Conservation (phyloP, 2,797 vertebrate species). For the Pterois miles region DNA sequence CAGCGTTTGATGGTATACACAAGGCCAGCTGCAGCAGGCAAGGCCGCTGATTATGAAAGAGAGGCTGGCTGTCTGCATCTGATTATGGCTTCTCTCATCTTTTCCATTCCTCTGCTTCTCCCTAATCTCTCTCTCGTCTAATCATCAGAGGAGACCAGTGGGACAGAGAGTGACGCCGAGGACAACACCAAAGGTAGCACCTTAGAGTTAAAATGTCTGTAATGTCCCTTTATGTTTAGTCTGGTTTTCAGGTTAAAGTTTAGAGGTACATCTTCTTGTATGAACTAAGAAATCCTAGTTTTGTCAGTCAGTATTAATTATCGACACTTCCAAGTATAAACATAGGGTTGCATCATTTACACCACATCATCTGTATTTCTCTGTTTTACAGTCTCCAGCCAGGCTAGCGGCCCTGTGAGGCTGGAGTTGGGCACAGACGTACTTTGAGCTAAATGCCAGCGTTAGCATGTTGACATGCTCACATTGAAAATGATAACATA, state of each 20-base stretch:
- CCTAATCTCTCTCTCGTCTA: constrained; percentile 36
- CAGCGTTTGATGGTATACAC: constrained; percentile 55
- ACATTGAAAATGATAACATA: no score
- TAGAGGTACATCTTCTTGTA: not conserved
- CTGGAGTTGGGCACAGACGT: not conserved
- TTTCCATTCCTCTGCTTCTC: constrained; percentile 56
- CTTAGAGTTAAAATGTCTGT: not conserved
- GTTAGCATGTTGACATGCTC: not conserved
- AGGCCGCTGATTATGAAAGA: constrained; percentile 66
- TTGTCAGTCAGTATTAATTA: not conserved
- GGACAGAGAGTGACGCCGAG: constrained; percentile 95
- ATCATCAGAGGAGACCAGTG: constrained; percentile 92
- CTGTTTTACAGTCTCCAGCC: not conserved
- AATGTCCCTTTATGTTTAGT: not conserved
- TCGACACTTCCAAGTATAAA: not conserved
- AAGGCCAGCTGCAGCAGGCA: constrained; percentile 43
- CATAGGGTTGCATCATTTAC: not conserved
- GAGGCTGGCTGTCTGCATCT: constrained; percentile 66
- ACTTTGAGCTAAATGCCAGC: not conserved
- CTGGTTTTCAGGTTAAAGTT: not conserved
- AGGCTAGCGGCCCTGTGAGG: not conserved
- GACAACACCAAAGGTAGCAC: constrained; percentile 88
- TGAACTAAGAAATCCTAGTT: not conserved
- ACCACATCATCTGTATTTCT: not conserved
- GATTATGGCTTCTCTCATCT: constrained; percentile 48